Percentiles rank a stretch among this genome's conserved stretches.
Conservation (phyloP, 2,888 invertebrate genomes). For the Polia nebulosa region DNA sequence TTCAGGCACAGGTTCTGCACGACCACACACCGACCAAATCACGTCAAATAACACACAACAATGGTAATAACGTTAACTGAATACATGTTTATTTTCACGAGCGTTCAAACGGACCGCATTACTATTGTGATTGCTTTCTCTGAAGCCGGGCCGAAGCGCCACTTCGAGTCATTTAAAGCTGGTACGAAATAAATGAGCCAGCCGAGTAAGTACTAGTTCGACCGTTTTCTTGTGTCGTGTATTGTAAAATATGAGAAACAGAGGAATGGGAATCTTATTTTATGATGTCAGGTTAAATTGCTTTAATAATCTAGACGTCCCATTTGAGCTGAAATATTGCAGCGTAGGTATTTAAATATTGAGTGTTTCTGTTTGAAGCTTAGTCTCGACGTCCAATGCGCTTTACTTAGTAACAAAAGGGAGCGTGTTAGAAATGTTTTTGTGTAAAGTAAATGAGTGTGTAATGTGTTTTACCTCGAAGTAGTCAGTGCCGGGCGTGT, state of each 20-base stretch:
- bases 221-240: conserved; percentile 44
- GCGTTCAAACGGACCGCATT: conserved; percentile 71
- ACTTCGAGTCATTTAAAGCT: conserved; percentile 51
- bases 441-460: conserved; percentile 38
- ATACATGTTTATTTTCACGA: conserved; percentile 75
- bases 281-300: conserved; percentile 37
- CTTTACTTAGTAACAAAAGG: conserved; percentile 45
- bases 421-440: conserved; percentile 16
- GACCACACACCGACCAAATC: conserved; percentile 89
- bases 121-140: conserved; percentile 72
- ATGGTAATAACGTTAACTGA: conserved; percentile 74
- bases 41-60: conserved; percentile 75
- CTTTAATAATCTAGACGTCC: conserved; percentile 35
- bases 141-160: conserved; percentile 69
- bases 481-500: conserved; percentile 93
- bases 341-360: conserved; percentile 30
- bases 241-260: conserved; percentile 51
- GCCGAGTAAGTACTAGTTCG: conserved; percentile 35
- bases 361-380: conserved; percentile 15
- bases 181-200: conserved; percentile 53
- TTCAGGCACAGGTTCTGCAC: conserved; percentile 98
- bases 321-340: conserved; percentile 34
- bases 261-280: conserved; percentile 41
- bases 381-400: conserved; percentile 15
- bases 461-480: conserved; percentile 81